A percentile compares a stretch with the other conserved stretches of the same genome.
phyloP scores from a whole-genome alignment of 2,113 vertebrate genomes.

The Oplegnathus fasciatus region DNA sequence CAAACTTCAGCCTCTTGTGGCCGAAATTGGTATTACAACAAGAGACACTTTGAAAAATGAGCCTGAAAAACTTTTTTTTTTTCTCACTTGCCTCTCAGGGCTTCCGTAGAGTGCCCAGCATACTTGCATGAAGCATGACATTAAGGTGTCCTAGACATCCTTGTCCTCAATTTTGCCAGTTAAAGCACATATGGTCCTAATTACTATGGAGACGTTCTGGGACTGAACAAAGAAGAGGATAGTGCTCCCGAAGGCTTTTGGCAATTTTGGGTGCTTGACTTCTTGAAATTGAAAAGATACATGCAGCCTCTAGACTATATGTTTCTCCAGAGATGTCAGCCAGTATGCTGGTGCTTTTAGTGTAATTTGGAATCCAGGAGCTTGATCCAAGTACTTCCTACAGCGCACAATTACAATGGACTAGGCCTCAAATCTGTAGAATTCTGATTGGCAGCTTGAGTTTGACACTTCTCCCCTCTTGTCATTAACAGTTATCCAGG shows the following conservation, averaged over 20 bases:
- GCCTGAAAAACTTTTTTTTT: no score
- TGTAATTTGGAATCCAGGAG: constrained; percentile 34
- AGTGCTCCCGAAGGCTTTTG: constrained; percentile 46
- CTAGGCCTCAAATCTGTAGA: constrained; percentile 5
- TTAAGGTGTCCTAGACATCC: constrained; percentile 26
- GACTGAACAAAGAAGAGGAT: constrained; percentile 49
- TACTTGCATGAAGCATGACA: constrained; percentile 7
- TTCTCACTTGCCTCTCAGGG: no score
- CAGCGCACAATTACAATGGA: not conserved
- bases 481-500: constrained; percentile 27
- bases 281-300: constrained; percentile 60
- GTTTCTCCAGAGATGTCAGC: constrained; percentile 44
- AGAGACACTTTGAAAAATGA: no score
- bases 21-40: no score
- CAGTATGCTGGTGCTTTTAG: constrained; percentile 7
- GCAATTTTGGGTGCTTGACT: constrained; percentile 57
- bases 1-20: no score
- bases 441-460: constrained; percentile 8
- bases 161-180: constrained; percentile 46
- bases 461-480: constrained; percentile 20
- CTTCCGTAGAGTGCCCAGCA: not conserved
- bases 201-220: constrained; percentile 42
- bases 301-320: constrained; percentile 32
- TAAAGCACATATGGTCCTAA: constrained; percentile 57
- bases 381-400: constrained; percentile 40